Evolutionary conservation across 2,888 invertebrate species (phyloP), one percentile per base, ranked within the genome.

Genomic region (Harpalus rufipes): DNA sequence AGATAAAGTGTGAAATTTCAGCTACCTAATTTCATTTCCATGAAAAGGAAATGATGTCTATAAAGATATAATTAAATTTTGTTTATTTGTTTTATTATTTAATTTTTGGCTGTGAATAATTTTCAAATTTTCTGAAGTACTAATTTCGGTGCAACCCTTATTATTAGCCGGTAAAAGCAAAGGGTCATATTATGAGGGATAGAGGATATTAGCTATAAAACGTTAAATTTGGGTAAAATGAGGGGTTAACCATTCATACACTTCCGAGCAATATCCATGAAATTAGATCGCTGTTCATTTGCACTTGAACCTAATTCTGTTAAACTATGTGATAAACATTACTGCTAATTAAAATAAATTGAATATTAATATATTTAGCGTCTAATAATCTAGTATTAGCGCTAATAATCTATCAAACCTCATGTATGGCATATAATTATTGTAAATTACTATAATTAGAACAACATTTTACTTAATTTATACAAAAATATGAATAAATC

Each of bases 401-500:
- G 39, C 68, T 68, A 68, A 25, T 68, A 25, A 68, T 39, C 25
- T 68, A 68, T 68, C 8, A 68, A 5, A 14, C 68, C 10, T 7
- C 21, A 32, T 14, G 3, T 7, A 32, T 32, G n/a, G 68, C 14
- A 14, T 68, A 39, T 68, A 68, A 68, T 68, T 68, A 39, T 41
- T 39, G 1, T 39, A 68, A 68, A 68, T 68, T 68, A 39, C 68
- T 14, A 68, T 41, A n/a, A 68, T 68, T 68, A 32, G 39, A 32
- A 39, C 6, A 68, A 68, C 3, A 68, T 41, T 68, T 68, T 68
- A 68, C 7, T 68, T 41, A 68, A 65, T 65, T 65, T 65, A 65
- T 65, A 12, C 25, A 7, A 39, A 65, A 68, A 68, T 68, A 68
- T 68, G 25, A 32, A 39, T 68, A 68, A 68, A 68, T 68, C 68